Evolutionary conservation across 2,113 vertebrate genomes (phyloP).

Genomic region (Menidia beryllina): DNA sequence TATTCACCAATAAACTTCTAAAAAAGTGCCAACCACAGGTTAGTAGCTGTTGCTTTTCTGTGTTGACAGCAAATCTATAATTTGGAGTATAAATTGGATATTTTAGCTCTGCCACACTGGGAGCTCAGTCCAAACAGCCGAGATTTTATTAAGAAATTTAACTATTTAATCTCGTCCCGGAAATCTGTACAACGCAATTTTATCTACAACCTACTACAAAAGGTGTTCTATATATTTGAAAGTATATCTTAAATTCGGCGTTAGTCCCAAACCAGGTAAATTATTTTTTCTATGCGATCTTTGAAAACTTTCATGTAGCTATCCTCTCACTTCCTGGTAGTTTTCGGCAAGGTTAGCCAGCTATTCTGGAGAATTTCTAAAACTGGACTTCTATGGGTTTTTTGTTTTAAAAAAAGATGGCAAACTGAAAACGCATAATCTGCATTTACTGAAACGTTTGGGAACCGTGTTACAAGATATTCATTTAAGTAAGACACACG

Average conservation of each 20-base stretch:
- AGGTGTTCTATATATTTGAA: fast-evolving
- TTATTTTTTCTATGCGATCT: background rate
- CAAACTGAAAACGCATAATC: background rate
- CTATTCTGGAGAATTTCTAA: background rate
- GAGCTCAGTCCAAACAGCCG: fast-evolving
- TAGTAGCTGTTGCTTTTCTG: background rate
- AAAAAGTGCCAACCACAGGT: conserved; percentile 26
- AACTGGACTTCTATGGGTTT: background rate
- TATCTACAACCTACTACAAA: fast-evolving
- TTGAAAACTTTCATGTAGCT: background rate
- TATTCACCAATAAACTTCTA: background rate
- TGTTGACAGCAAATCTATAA: background rate
- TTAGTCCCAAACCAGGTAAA: fast-evolving
- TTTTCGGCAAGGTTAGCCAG: background rate
- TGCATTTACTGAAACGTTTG: background rate
- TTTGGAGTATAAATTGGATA: background rate
- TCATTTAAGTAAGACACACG: background rate
- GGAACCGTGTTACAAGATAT: background rate
- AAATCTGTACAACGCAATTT: fast-evolving
- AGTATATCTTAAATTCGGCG: background rate
- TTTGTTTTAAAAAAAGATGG: too few relatives aligned
- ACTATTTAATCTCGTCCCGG: fast-evolving
- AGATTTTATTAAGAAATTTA: background rate
- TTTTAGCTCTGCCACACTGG: too few relatives aligned
- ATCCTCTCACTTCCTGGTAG: conserved; percentile 18